Evolutionary conservation across 2,113 vertebrate genomes (phyloP).

Genomic region (Barbus barbus): DNA sequence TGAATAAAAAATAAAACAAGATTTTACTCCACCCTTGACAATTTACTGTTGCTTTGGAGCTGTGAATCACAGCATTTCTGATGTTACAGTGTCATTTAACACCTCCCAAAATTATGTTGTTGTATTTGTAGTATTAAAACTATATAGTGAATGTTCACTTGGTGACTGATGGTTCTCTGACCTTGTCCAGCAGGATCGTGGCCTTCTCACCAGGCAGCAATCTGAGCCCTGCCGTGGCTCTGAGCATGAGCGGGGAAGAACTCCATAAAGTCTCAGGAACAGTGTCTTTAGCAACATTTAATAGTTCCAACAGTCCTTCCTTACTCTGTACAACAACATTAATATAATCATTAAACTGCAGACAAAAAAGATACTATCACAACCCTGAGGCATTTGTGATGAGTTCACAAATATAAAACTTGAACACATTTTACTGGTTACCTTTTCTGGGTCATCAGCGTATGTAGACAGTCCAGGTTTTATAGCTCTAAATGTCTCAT

Average conservation of each 20-base stretch:
- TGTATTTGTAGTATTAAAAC: not conserved
- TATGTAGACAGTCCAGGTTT: constrained; percentile 92
- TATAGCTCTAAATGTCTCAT: constrained; percentile 88
- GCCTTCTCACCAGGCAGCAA: constrained; percentile 89
- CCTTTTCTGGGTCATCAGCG: constrained; percentile 88
- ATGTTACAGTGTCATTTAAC: not conserved
- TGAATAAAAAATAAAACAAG: not conserved
- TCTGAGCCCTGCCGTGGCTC: constrained; percentile 90
- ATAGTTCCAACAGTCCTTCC: constrained; percentile 80
- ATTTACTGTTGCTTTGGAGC: not conserved
- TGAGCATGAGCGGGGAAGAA: constrained; percentile 85
- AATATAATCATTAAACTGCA: not conserved
- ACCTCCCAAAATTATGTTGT: not conserved
- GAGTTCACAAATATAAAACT: not conserved
- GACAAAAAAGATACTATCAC: not conserved
- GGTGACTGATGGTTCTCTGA: constrained; percentile 50
- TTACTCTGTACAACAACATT: constrained; percentile 72
- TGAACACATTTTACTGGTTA: constrained; percentile 55
- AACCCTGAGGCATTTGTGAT: not conserved
- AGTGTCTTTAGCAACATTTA: constrained; percentile 81
- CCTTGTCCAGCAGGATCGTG: constrained; percentile 81
- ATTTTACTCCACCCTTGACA: not conserved
- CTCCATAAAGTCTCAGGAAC: constrained; percentile 80
- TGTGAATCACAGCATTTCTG: not conserved
- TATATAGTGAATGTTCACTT: not conserved